phyloP scores from a whole-genome alignment of 2,113 vertebrate species.

The Helogale parvula region DNA sequence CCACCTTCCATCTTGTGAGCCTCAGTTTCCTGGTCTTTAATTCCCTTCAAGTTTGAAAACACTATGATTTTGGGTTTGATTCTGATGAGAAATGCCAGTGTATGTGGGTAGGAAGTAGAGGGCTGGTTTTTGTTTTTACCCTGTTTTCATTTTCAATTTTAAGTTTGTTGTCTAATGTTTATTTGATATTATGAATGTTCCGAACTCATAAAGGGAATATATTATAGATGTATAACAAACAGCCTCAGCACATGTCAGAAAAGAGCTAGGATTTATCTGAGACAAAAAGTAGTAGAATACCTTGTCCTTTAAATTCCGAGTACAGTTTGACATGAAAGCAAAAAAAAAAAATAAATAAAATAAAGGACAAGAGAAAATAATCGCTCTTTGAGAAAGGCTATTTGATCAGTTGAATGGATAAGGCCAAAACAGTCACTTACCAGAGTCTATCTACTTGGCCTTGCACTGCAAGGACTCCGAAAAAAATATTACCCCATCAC shows the following conservation, averaged over 20 bases:
- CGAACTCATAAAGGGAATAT: neutral
- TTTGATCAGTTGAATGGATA: slow-evolving; percentile 26
- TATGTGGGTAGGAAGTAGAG: neutral
- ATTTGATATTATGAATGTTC: neutral
- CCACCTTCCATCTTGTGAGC: neutral
- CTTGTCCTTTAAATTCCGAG: slow-evolving; percentile 54
- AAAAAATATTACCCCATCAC: neutral
- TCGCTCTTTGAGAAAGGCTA: slow-evolving; percentile 1
- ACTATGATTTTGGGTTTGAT: neutral
- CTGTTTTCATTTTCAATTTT: neutral
- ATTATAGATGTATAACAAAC: neutral
- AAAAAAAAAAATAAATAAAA: neutral
- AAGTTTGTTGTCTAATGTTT: neutral
- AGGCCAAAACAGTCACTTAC: neutral
- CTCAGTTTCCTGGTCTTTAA: neutral
- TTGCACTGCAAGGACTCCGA: neutral
- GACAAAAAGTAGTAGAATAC: neutral
- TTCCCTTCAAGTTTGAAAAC: neutral
- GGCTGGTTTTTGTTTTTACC: neutral
- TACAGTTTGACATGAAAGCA: slow-evolving; percentile 19
- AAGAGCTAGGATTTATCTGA: neutral
- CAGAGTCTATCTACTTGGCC: neutral
- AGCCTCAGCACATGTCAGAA: neutral
- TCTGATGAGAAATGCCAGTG: neutral
- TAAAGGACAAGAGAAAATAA: slow-evolving; percentile 51